These are phyloP conservation scores for Panagrolaimus sp. DNA, from an alignment of 1,140 invertebrate species.

Conservation along the genomic window DNA sequence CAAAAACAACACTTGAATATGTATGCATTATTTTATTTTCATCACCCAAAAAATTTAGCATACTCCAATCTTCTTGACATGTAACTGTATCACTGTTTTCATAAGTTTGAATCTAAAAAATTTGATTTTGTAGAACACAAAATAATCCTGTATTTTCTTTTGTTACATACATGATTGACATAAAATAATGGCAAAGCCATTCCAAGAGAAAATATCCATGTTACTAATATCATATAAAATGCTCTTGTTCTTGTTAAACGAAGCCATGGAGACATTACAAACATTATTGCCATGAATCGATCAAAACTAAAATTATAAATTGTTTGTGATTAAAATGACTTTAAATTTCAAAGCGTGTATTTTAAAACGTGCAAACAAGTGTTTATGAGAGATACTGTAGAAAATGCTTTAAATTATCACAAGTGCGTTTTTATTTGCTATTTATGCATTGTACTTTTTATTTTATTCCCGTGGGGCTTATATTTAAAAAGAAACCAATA, in stretches of 20 bases:
- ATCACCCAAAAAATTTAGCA: conserved; percentile 33
- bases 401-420: not conserved
- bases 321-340: not conserved
- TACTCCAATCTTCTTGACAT: conserved; percentile 53
- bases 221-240: conserved; percentile 42
- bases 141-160: not conserved
- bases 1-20: conserved; percentile 45
- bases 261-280: conserved; percentile 48
- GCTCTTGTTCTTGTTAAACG: conserved; percentile 43
- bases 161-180: conserved; percentile 46
- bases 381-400: not conserved
- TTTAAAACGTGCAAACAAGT: not conserved
- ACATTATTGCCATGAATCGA: conserved; percentile 53
- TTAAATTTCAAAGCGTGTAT: not conserved
- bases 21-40: conserved; percentile 33
- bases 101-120: not conserved
- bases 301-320: conserved; percentile 22
- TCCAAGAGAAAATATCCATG: conserved; percentile 52
- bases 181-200: conserved; percentile 55
- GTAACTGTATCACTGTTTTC: conserved; percentile 15
- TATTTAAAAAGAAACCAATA: no score
- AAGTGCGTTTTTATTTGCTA: not conserved
- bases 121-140: not conserved
- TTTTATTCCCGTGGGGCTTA: no score
- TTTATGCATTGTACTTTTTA: not conserved